Evolutionary conservation across 2,888 invertebrate species (phyloP).

Genomic region (Trissonchulus latispiculum): DNA sequence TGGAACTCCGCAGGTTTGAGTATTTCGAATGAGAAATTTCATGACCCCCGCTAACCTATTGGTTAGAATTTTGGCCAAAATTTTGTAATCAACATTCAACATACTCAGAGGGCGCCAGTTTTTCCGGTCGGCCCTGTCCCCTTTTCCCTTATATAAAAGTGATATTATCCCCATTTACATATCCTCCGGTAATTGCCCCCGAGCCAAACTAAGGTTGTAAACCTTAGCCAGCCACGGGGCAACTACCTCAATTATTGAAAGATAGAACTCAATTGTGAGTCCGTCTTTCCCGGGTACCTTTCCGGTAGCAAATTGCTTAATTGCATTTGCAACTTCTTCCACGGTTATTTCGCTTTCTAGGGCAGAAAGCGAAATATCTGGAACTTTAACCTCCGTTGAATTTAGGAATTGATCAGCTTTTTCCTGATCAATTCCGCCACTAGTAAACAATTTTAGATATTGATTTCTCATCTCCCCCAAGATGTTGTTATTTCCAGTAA

Average conservation of each 20-base stretch:
- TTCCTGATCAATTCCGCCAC: neutral
- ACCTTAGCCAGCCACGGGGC: neutral
- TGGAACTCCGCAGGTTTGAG: neutral
- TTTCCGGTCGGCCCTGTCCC: neutral
- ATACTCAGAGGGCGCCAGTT: constrained; percentile 1
- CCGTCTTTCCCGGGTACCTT: neutral
- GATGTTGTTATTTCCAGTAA: neutral
- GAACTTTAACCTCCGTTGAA: neutral
- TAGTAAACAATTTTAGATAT: neutral
- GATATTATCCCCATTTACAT: neutral
- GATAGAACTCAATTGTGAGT: neutral
- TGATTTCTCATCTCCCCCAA: neutral
- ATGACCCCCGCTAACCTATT: neutral
- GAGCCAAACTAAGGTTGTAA: neutral
- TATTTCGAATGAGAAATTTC: neutral
- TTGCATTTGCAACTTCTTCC: constrained; percentile 1
- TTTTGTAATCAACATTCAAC: constrained; percentile 1
- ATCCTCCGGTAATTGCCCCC: neutral
- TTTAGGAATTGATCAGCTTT: neutral
- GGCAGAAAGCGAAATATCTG: neutral
- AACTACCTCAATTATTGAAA: neutral
- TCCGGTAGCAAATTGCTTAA: neutral
- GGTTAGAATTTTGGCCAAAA: neutral
- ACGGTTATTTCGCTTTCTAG: neutral
- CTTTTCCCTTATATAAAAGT: neutral